A percentile compares a stretch with the other conserved stretches of the same genome.
Conservation (phyloP, 1,140 invertebrate genomes). For the Choristoneura fumiferana region DNA sequence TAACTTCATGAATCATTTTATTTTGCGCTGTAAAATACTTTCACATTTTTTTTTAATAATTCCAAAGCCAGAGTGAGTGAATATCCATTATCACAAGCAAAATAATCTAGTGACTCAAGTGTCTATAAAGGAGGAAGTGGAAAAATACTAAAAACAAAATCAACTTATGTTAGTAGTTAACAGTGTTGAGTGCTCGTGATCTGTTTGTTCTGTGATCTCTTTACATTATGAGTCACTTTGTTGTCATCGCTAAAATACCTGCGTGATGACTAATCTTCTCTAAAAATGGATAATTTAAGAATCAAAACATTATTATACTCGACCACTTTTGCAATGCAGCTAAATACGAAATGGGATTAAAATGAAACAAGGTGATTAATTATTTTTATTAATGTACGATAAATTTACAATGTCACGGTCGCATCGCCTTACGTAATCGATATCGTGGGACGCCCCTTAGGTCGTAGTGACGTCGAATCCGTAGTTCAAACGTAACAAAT, state of each 20-base stretch:
- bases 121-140: too few relatives aligned
- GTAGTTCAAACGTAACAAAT: neutral
- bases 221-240: neutral
- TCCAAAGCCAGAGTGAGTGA: too few relatives aligned
- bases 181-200: neutral
- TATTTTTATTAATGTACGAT: too few relatives aligned
- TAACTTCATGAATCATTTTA: too few relatives aligned
- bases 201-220: constrained; percentile 4
- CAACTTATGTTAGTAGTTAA: too few relatives aligned
- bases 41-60: too few relatives aligned
- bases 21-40: too few relatives aligned
- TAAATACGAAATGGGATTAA: constrained; percentile 3
- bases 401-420: too few relatives aligned
- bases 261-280: neutral
- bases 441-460: constrained; percentile 10
- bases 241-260: neutral
- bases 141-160: too few relatives aligned
- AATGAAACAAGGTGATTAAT: neutral
- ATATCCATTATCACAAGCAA: too few relatives aligned
- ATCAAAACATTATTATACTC: neutral
- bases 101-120: too few relatives aligned
- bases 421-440: neutral
- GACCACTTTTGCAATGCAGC: neutral
- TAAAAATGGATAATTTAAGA: neutral
- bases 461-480: constrained; percentile 7